Evolutionary conservation across 2,888 invertebrate species (phyloP), one percentile per base, ranked within the genome.

Genomic region (Dynastes hyllus): DNA sequence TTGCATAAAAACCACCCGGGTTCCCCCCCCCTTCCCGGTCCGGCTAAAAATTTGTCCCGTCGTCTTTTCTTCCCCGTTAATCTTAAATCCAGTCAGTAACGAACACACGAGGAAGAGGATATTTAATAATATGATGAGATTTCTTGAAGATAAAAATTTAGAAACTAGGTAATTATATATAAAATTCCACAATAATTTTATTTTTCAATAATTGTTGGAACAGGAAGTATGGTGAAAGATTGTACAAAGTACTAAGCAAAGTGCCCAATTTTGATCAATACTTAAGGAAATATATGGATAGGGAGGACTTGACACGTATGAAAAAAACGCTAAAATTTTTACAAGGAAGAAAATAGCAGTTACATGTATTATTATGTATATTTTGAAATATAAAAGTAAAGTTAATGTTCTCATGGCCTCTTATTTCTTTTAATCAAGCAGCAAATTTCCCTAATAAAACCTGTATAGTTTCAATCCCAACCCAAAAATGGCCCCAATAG

Each of bases 1-100:
- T 83, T 81, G 0, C 94, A 95, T 88, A 93, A 94, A 84, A 95
- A 94, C 86, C 89, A n/a, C n/a, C n/a, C n/a, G n/a, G n/a, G n/a
- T n/a, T n/a, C n/a, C n/a, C n/a, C n/a, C n/a, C n/a, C n/a, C n/a
- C n/a, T n/a, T n/a, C n/a, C n/a, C 93, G 0, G 92, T 94, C 0
- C 91, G 93, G 16, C 90, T 94, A 81, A 87, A 95, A 81, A 92
- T 93, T 67, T 91, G 92, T 80, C 89, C 93, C 79, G 91, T 93
- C 79, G n/a, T n/a, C n/a, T n/a, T n/a, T n/a, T n/a, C n/a, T n/a
- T n/a, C n/a, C 89, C 93, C 79, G 91, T 93, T 79, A 50, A 90
- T 92, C 67, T 87, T 94, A 80, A 90, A 92, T 83, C 89, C 90
- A 2, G 86, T 88, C 63, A 89, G 89, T 2, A 91, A 91, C n/a